phyloP scores from a whole-genome alignment of 2,888 invertebrate species.

The Acheta domesticus region DNA sequence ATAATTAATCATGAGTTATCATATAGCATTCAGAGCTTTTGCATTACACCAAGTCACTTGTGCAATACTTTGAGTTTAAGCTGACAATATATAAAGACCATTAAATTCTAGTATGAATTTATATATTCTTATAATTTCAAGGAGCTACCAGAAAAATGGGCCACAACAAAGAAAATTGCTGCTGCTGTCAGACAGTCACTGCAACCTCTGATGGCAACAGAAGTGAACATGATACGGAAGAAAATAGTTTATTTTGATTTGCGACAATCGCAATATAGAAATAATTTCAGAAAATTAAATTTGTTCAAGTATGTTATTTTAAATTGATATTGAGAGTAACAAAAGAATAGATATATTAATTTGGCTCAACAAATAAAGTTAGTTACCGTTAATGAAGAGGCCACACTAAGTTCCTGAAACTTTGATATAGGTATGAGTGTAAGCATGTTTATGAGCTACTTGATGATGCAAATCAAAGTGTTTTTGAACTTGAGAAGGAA shows the following conservation, averaged over 20 bases:
- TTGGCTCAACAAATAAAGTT: background rate
- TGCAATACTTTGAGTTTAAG: too few relatives aligned
- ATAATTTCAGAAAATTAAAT: slow-evolving; percentile 60
- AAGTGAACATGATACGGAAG: slow-evolving; percentile 82
- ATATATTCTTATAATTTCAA: slow-evolving; percentile 41
- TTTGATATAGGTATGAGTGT: slow-evolving; percentile 62
- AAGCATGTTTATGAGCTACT: slow-evolving; percentile 64
- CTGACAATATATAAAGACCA: too few relatives aligned
- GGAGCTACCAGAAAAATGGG: slow-evolving; percentile 86
- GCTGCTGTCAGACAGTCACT: slow-evolving; percentile 80
- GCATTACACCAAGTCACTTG: too few relatives aligned
- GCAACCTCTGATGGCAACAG: slow-evolving; percentile 82
- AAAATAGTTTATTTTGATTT: slow-evolving; percentile 77
- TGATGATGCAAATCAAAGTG: slow-evolving; percentile 65
- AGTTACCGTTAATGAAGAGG: too few relatives aligned
- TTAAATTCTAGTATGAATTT: too few relatives aligned
- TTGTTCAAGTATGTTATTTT: slow-evolving; percentile 48
- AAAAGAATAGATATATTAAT: background rate
- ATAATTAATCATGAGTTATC: too few relatives aligned
- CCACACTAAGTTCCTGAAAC: too few relatives aligned
- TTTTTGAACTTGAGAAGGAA: slow-evolving; percentile 64
- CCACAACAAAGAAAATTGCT: slow-evolving; percentile 76
- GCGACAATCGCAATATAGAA: slow-evolving; percentile 70
- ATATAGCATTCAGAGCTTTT: too few relatives aligned
- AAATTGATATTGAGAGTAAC: background rate